Percentiles rank a stretch among this genome's conserved stretches.
Evolutionary conservation across 2,113 vertebrate genomes (phyloP).

Genomic region (Nyctibius bracteatus): DNA sequence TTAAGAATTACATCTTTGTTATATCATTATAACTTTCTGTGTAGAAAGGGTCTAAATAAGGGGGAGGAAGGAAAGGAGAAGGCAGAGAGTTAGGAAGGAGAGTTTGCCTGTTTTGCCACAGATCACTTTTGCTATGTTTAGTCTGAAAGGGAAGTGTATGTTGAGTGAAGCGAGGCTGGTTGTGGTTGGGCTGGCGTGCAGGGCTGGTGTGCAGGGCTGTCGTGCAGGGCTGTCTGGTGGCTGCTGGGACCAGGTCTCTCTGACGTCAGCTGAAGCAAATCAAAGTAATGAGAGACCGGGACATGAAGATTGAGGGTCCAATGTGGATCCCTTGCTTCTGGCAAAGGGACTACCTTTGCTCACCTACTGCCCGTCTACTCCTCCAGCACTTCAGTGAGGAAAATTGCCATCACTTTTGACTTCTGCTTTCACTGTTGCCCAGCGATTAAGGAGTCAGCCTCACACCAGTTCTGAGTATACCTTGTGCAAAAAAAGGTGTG

Average conservation of each 20-base stretch:
- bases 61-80: rapidly evolving
- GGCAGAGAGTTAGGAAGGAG: background rate
- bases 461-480: background rate
- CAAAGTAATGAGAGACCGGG: background rate
- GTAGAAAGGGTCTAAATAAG: background rate
- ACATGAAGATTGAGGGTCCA: background rate
- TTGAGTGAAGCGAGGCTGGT: background rate
- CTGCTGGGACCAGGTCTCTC: background rate
- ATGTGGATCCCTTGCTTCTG: background rate
- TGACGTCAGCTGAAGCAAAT: background rate
- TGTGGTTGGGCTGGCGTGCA: background rate
- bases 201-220: background rate
- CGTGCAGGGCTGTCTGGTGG: rapidly evolving
- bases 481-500: background rate
- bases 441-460: background rate
- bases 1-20: background rate
- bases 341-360: background rate
- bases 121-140: background rate
- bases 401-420: background rate
- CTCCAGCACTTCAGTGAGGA: background rate
- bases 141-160: background rate
- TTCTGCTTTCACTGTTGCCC: background rate
- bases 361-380: background rate
- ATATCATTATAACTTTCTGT: background rate
- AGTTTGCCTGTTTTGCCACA: background rate